These are phyloP conservation scores for Dipodomys ordii DNA, from an alignment of 2,113 vertebrate genomes.

Conservation along the genomic window DNA sequence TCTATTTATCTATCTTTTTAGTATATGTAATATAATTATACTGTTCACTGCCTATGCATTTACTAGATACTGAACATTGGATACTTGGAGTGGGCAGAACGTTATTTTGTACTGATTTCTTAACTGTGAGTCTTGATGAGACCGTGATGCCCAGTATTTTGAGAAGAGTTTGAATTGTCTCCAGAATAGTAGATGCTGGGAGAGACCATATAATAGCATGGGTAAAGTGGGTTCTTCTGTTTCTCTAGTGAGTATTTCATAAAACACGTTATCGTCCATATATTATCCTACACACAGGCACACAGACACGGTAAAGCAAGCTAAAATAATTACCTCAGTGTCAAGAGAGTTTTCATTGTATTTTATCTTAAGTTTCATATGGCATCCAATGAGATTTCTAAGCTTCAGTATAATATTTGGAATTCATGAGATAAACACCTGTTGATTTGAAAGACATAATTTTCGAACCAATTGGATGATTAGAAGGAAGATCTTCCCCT, in stretches of 20 bases:
- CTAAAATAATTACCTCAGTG: conserved; percentile 44
- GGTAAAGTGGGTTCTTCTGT: conserved; percentile 2
- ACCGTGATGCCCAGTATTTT: neutral
- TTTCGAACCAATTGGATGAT: conserved; percentile 33
- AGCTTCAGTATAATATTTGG: conserved; percentile 21
- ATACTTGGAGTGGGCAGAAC: neutral
- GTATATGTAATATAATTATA: neutral
- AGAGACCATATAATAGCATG: neutral
- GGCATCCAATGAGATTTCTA: neutral
- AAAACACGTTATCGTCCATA: neutral
- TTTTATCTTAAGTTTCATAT: conserved; percentile 45
- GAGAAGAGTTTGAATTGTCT: neutral
- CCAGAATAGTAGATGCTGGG: neutral
- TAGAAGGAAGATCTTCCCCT: conserved; percentile 17
- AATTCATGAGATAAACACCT: conserved; percentile 62
- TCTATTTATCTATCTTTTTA: neutral
- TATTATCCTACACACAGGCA: neutral
- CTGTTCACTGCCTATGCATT: neutral
- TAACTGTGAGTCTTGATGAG: neutral
- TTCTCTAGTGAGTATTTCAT: neutral
- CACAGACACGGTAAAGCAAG: neutral
- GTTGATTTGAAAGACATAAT: conserved; percentile 50
- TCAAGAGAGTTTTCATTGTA: conserved; percentile 15
- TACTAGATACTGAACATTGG: neutral
- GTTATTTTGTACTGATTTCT: neutral